Evolutionary conservation across 2,888 invertebrate species (phyloP).

Genomic region (Mechanitis messenoides): DNA sequence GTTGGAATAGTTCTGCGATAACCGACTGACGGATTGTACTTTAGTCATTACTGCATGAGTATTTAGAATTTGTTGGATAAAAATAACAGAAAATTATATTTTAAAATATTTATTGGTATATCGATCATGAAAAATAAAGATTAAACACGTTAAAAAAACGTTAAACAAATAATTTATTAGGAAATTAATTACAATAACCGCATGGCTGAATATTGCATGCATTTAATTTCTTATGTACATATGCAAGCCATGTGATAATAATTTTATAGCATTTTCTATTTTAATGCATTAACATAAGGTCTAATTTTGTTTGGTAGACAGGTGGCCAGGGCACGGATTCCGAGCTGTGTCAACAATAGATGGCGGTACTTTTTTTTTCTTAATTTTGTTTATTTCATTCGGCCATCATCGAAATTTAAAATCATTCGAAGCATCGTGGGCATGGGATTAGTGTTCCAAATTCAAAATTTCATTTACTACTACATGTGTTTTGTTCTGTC

Average conservation of each 20-base stretch:
- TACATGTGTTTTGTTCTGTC: constrained; percentile 16
- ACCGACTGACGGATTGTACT: neutral
- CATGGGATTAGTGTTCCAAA: constrained; percentile 12
- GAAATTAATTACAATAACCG: too few relatives aligned
- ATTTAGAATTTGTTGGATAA: too few relatives aligned
- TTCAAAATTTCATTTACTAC: constrained; percentile 15
- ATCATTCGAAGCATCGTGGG: constrained; percentile 8
- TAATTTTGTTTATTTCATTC: constrained; percentile 33
- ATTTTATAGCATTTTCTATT: neutral
- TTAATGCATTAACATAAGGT: constrained; percentile 31
- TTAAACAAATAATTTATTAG: too few relatives aligned
- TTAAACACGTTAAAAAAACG: too few relatives aligned
- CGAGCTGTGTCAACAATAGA: constrained; percentile 55
- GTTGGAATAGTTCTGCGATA: constrained; percentile 8
- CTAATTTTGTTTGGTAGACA: constrained; percentile 65
- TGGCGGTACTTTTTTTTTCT: constrained; percentile 54
- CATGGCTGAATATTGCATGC: too few relatives aligned
- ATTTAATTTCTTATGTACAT: too few relatives aligned
- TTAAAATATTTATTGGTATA: too few relatives aligned
- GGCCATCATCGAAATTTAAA: constrained; percentile 11
- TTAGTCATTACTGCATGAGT: too few relatives aligned
- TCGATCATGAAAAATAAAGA: too few relatives aligned
- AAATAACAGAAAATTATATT: too few relatives aligned
- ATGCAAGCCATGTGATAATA: too few relatives aligned
- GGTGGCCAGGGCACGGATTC: constrained; percentile 67